Evolutionary conservation across 2,113 vertebrate species (phyloP).

Genomic region (Perca flavescens): DNA sequence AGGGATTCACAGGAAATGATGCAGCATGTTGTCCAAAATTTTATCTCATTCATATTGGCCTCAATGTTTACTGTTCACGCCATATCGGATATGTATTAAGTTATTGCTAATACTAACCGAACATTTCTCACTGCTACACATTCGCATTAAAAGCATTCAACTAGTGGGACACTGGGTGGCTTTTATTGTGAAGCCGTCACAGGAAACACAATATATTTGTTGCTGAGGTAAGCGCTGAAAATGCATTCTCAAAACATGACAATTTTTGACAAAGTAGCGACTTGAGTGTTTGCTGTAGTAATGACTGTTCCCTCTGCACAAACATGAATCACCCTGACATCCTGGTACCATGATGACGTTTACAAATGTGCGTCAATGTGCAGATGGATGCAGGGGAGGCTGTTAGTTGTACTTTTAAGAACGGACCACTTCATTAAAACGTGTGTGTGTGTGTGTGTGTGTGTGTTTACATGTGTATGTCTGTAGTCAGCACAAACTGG

Average conservation of each 20-base stretch:
- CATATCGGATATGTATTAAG: background rate
- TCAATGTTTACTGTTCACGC: background rate
- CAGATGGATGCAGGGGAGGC: slow-evolving; percentile 59
- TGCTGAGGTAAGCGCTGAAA: background rate
- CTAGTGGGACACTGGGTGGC: too few relatives aligned
- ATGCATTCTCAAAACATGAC: background rate
- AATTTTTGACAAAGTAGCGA: background rate
- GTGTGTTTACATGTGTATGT: slow-evolving; percentile 53
- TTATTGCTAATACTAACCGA: background rate
- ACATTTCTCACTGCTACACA: background rate
- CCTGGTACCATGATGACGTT: slow-evolving; percentile 32
- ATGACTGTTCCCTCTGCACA: background rate
- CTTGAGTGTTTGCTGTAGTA: slow-evolving; percentile 19
- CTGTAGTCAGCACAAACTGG: slow-evolving; percentile 67
- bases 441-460: slow-evolving; percentile 54
- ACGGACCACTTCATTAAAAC: slow-evolving; percentile 65
- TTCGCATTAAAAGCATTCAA: background rate
- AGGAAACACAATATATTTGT: background rate
- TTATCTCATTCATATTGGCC: background rate
- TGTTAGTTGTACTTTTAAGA: slow-evolving; percentile 70
- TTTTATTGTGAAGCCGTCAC: background rate
- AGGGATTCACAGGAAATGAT: background rate
- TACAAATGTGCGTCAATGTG: slow-evolving; percentile 48
- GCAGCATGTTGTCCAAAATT: background rate
- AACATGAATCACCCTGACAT: slow-evolving; percentile 45